Conservation (phyloP, 2,888 invertebrate genomes). For the Junonia oenone region DNA sequence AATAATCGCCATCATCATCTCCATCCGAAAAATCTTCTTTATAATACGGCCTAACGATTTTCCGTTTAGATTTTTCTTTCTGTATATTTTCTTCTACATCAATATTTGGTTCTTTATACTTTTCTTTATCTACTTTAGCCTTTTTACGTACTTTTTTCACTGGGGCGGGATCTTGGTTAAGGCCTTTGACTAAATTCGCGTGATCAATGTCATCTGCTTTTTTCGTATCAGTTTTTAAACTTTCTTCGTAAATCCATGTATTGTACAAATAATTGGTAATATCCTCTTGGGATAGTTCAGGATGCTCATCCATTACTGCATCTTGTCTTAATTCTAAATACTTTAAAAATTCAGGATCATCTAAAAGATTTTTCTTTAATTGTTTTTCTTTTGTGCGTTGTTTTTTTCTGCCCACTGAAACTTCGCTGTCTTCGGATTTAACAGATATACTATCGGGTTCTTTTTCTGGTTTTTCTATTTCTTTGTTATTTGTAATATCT, state of each 20-base stretch:
- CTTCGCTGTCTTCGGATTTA: constrained; percentile 42
- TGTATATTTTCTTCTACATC: constrained; percentile 30
- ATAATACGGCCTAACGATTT: constrained; percentile 54
- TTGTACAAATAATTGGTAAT: constrained; percentile 70
- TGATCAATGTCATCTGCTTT: constrained; percentile 52
- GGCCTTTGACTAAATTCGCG: constrained; percentile 54
- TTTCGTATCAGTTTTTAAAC: constrained; percentile 38
- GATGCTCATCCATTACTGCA: constrained; percentile 69
- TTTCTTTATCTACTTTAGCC: constrained; percentile 44
- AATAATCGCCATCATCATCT: constrained; percentile 48
- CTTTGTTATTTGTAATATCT: no score
- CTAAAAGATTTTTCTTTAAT: constrained; percentile 35
- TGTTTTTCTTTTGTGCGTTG: constrained; percentile 31
- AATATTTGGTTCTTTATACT: constrained; percentile 22
- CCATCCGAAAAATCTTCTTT: constrained; percentile 61
- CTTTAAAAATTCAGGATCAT: constrained; percentile 67
- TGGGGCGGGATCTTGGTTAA: constrained; percentile 37
- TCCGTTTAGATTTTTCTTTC: constrained; percentile 64
- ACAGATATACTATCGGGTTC: constrained; percentile 35
- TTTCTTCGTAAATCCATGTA: constrained; percentile 65
- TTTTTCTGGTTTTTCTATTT: constrained; percentile 18
- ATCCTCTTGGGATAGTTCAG: constrained; percentile 67
- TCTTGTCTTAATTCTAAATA: constrained; percentile 73
- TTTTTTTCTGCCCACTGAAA: constrained; percentile 39
- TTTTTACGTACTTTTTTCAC: constrained; percentile 49